Base-by-base conservation (phyloP, 1,140 invertebrate genomes). In the Drosophila grimshawi region DNA sequence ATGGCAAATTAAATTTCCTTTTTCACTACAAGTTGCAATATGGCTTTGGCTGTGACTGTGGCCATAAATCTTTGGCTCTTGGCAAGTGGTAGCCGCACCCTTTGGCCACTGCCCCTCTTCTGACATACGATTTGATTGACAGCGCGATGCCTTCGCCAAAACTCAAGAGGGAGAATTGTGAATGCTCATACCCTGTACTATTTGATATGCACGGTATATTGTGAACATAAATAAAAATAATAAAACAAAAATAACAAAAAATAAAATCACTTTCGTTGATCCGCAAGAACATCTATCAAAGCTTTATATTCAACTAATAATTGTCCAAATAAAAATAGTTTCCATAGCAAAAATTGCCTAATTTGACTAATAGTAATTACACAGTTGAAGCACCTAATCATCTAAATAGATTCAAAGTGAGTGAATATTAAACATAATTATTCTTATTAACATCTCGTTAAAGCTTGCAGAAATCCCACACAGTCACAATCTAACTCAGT, bases 1-100 rank as follows among this genome's bases (percentile, higher is more conserved):
- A 77, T 80, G 83, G 79, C 72, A 82, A 86, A 88, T 88, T 78
- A 68, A 86, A 88, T 86, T 86, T 88, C 52, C 80, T 64, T 73
- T 81, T 55, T 77, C 51, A 59, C 60, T 35, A 60, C 53, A 76
- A 49, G 64, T 4, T 70, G 82, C 75, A 86, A 77, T 75, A 63
- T 68, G 60, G 70, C 60, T 62, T 67, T 70, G 66, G 45, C 62
- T 32, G 41, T 71, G 76, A 68, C 39, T 6, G 10, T 43, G 39
- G 39, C 32, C 80, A 86, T 86, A 86, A 86, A 86, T 86, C 83
- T 83, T 66, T 64, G 66, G 49, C 76, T 76, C 80, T 83, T 89
- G 83, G 83, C 83, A 88, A 67, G 61, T 61, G 46, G 51, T 76
- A 27, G 30, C 62, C 64, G 55, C 43, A 51, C 27, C 45, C 53